Base-by-base conservation (phyloP, 2,888 invertebrate species). In the Leptinotarsa juncta region DNA sequence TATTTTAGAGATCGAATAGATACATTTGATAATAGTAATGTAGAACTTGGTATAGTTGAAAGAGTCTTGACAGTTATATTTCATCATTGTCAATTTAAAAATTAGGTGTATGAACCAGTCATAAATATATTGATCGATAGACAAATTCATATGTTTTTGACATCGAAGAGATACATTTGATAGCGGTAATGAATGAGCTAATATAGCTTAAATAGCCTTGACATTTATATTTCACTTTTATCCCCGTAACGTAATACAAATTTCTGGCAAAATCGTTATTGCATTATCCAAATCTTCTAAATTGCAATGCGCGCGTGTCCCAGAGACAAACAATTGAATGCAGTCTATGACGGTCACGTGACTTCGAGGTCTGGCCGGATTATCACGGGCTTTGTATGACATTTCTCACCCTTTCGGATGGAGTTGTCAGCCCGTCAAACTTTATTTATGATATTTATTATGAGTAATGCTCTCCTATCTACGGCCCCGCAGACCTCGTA, bases 291-390 rank as follows among this genome's bases (percentile, higher is more conserved):
- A 57, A 57, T 62, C 62, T 62, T 62, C 42, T 42, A 42, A 62
- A 62, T 62, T 62, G 62, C 62, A 42, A 23, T 71, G 50, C 73
- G 73, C 77, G 74, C 75, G 77, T 70, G 67, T 68, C 57, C 57
- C 26, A 26, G 48, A 68, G 73, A 77, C 68, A 81, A 82, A 79
- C 79, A 80, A 80, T 75, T 78, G 78, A 79, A 76, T 78, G 76
- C 78, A 79, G 78, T 77, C 75, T 78, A 84, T 80, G 83, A 83
- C 82, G 77, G 85, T 82, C 85, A 85, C 85, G 85, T 84, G 85
- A 82, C 83, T 73, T 82, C 81, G 81, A 81, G 82, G 83, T 83
- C 82, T 83, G 79, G 81, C 79, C 76, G 84, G 84, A 85, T 85
- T 85, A 84, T 78, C 80, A 78, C 79, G 81, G 82, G 82, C 78